phyloP scores from a whole-genome alignment of 35 echinoderm and acorn worm species.

The Stichopus chloronotus region DNA sequence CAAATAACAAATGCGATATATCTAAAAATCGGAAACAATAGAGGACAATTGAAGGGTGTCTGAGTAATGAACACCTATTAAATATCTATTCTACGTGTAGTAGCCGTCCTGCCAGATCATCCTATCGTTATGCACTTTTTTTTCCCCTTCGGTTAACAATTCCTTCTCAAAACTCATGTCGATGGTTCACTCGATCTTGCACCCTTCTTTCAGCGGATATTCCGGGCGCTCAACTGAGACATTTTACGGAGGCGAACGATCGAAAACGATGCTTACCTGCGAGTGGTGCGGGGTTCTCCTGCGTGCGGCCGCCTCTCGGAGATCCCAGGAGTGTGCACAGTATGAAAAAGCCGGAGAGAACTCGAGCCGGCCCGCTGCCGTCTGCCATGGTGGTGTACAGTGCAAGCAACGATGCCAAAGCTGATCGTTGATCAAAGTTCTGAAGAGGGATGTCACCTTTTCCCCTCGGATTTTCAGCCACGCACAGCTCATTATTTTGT shows the following conservation, averaged over 20 bases:
- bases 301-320: not conserved
- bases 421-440: not conserved
- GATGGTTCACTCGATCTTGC: too few species aligned
- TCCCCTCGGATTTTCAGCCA: not conserved
- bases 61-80: too few species aligned
- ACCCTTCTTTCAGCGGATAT: too few species aligned
- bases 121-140: too few species aligned
- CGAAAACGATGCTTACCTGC: not conserved
- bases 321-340: not conserved
- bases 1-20: not conserved
- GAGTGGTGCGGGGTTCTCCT: not conserved
- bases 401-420: not conserved
- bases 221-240: too few species aligned
- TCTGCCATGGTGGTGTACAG: not conserved
- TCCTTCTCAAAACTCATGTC: too few species aligned
- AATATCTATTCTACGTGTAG: too few species aligned
- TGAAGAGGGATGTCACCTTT: not conserved
- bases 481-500: not conserved
- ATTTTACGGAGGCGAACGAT: not conserved
- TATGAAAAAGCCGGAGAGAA: not conserved
- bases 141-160: too few species aligned
- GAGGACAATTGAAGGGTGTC: not conserved
- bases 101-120: too few species aligned
- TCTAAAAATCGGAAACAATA: not conserved
- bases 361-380: not conserved